Percentiles rank a stretch among this genome's conserved stretches.
Evolutionary conservation across 37 sponge, comb jelly and placozoan species (phyloP).

Genomic region (Oopsacas minuta): DNA sequence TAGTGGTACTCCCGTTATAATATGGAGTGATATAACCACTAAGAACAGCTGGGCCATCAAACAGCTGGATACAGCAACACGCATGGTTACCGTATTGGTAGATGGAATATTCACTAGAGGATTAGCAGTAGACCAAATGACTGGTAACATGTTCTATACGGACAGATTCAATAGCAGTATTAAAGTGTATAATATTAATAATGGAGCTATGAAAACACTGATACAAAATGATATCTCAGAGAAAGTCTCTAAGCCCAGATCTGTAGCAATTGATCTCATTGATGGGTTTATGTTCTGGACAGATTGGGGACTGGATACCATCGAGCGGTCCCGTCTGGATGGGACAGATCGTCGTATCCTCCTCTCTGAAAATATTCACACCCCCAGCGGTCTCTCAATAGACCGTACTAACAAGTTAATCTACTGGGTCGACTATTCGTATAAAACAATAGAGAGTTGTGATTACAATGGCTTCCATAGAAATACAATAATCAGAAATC

Average conservation of each 20-base stretch:
- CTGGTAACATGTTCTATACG: not conserved
- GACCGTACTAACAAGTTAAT: not conserved
- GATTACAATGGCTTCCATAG: not conserved
- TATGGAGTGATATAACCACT: slow-evolving; percentile 1
- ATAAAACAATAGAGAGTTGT: not conserved
- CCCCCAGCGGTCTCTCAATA: not conserved
- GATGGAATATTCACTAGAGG: not conserved
- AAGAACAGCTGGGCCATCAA: not conserved
- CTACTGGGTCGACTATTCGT: not conserved
- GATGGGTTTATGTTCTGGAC: not conserved
- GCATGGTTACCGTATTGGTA: not conserved
- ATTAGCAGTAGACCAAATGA: not conserved
- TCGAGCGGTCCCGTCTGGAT: not conserved
- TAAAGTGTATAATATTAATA: not conserved
- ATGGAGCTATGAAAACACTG: not conserved
- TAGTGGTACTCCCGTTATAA: not conserved
- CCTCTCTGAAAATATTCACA: not conserved
- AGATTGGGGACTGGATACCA: not conserved
- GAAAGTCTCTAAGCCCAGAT: not conserved
- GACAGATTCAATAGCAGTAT: not conserved
- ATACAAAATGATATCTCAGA: not conserved
- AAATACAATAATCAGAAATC: not conserved
- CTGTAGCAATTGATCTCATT: not conserved
- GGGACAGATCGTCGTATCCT: not conserved
- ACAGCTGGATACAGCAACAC: not conserved